phyloP scores from a whole-genome alignment of 2,888 invertebrate species.

The Tupiocoris notatus region DNA sequence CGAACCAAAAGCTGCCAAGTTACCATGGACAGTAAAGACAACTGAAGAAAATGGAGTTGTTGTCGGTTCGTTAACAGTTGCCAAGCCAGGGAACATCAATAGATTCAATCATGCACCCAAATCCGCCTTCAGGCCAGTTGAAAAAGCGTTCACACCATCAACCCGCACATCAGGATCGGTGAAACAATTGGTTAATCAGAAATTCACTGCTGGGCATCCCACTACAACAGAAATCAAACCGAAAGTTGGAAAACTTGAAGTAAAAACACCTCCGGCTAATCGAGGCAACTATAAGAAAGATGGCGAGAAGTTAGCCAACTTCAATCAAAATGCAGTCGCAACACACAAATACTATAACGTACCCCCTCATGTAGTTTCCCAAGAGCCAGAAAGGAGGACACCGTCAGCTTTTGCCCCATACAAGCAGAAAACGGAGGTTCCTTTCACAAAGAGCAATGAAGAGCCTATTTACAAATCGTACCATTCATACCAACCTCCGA shows the following conservation, averaged over 20 bases:
- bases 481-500: conserved; percentile 1
- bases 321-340: conserved; percentile 21
- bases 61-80: conserved; percentile 55
- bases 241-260: conserved; percentile 18
- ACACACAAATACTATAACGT: conserved; percentile 32
- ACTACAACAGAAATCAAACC: conserved; percentile 1
- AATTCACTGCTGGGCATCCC: conserved; percentile 47
- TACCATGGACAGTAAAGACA: conserved; percentile 55
- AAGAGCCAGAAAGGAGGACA: conserved; percentile 26
- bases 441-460: neutral
- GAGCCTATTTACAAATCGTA: neutral
- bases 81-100: conserved; percentile 50
- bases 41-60: conserved; percentile 55
- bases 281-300: neutral
- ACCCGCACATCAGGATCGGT: conserved; percentile 48
- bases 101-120: conserved; percentile 74
- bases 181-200: conserved; percentile 54
- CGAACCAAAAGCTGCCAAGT: conserved; percentile 43
- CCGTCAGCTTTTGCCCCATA: conserved; percentile 34
- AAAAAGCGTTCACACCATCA: conserved; percentile 52
- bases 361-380: conserved; percentile 8
- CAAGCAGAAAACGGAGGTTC: conserved; percentile 18
- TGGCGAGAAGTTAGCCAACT: conserved; percentile 10
- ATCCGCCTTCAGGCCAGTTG: conserved; percentile 69
- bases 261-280: conserved; percentile 7